Base-by-base conservation (phyloP, 1,140 invertebrate genomes). In the Bombus confusus region DNA sequence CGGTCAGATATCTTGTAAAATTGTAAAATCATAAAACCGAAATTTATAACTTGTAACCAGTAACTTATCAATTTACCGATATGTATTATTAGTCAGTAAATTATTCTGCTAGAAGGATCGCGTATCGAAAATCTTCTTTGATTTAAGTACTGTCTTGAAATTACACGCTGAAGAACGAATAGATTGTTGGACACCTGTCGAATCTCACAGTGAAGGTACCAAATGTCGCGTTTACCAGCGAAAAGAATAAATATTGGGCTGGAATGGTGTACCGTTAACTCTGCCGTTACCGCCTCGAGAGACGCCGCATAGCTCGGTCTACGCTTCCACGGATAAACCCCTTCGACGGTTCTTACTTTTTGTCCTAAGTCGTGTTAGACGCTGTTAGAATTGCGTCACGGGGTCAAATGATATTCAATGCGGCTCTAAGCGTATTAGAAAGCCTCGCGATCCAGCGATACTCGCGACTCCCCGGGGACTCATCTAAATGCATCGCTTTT, bases 261-360 rank as follows among this genome's bases (percentile, higher is more conserved):
- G 91, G 91, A 93, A 93, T 92, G 92, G 91, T 79, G 90, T 95
- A 93, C 94, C 94, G 94, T 95, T 95, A 95, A 87, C 86, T 93
- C 93, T 95, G 93, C 94, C 94, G 94, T 95, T 95, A 95, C 93
- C 93, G 94, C 94, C 93, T 94, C 90, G 90, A 94, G 93, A 92
- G 90, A 93, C 71, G 73, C 91, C 88, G 82, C 89, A 87, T 87
- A 90, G 85, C 82, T 80, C 80, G 52, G 77, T 91, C 77, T 89
- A 89, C 83, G 71, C 64, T 81, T 84, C 72, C 81, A 88, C 43
- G 80, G 82, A 78, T 88, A 88, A 89, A 86, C 78, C 79, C 72
- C 82, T 83, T 83, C 85, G 86, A 78, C 88, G 76, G 88, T 91
- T 91, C 87, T 86, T 91, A 86, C 86, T 64, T 80, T 77, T 79